Evolutionary conservation across 2,888 invertebrate species (phyloP).

Genomic region (Heliothis peltigera): DNA sequence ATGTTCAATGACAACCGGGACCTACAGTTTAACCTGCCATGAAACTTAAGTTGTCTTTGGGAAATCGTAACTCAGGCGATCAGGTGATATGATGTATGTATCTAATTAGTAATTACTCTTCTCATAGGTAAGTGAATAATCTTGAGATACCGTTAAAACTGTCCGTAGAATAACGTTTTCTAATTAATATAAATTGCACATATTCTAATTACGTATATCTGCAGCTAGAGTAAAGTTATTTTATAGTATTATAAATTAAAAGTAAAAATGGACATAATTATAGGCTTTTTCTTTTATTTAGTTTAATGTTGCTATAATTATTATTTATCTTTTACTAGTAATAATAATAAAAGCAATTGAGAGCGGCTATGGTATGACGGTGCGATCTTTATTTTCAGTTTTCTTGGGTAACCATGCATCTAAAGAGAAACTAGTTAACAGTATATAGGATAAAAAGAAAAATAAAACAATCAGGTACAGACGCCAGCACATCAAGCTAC

Average conservation of each 20-base stretch:
- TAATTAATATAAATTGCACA: not conserved
- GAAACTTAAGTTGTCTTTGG: too few species aligned
- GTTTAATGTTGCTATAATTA: slow-evolving; percentile 3
- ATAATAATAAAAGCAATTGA: slow-evolving; percentile 3
- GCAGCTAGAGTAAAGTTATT: not conserved
- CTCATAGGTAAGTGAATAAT: too few species aligned
- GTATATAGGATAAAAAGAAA: too few species aligned
- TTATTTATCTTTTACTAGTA: slow-evolving; percentile 18
- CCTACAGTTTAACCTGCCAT: too few species aligned
- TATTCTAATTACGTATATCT: not conserved
- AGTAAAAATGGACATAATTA: slow-evolving; percentile 5
- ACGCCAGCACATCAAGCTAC: too few species aligned
- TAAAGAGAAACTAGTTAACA: too few species aligned
- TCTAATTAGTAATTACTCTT: too few species aligned
- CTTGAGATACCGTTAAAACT: not conserved
- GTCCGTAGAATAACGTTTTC: not conserved
- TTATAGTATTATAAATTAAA: slow-evolving; percentile 4
- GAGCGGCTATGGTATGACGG: slow-evolving; percentile 18
- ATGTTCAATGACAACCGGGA: too few species aligned
- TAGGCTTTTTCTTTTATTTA: slow-evolving; percentile 36
- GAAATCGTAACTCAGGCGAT: too few species aligned
- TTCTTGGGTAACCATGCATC: not conserved
- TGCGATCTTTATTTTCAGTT: slow-evolving; percentile 10
- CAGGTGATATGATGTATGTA: too few species aligned
- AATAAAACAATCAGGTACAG: too few species aligned